Conservation (phyloP, 2,888 invertebrate genomes). For the Dichetophora obliterata region DNA sequence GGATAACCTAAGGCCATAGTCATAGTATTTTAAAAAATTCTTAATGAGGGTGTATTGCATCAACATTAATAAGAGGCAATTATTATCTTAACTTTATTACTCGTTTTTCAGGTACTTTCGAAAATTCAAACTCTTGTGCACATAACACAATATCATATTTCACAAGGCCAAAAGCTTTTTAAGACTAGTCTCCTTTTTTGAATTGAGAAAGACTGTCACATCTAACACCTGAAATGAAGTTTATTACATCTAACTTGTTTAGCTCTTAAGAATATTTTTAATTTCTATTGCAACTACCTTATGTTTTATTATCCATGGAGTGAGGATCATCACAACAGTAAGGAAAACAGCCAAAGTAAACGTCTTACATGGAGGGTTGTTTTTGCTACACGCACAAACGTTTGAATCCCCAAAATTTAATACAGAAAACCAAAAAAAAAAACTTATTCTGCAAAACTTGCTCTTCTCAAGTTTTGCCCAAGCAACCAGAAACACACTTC, state of each 20-base stretch:
- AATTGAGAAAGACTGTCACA: no score
- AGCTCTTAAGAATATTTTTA: background rate
- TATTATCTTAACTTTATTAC: no score
- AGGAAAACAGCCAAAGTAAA: background rate
- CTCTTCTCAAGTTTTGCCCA: background rate
- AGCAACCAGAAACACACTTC: constrained; percentile 13
- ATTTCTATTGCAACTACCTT: background rate
- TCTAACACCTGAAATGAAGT: no score
- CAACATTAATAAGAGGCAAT: no score
- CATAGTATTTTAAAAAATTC: background rate
- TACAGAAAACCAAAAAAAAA: background rate
- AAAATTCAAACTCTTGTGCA: no score
- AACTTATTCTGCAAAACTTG: background rate
- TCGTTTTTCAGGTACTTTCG: no score
- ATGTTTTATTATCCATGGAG: background rate
- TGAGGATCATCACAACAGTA: background rate
- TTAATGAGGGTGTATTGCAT: no score
- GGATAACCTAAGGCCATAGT: background rate
- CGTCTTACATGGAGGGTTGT: background rate
- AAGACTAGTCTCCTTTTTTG: no score
- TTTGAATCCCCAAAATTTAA: background rate
- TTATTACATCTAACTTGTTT: background rate
- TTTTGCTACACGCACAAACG: background rate
- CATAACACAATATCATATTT: no score
- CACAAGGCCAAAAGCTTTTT: no score